These are phyloP conservation scores for Alca torda DNA, from an alignment of 2,797 vertebrate species.

Conservation along the genomic window DNA sequence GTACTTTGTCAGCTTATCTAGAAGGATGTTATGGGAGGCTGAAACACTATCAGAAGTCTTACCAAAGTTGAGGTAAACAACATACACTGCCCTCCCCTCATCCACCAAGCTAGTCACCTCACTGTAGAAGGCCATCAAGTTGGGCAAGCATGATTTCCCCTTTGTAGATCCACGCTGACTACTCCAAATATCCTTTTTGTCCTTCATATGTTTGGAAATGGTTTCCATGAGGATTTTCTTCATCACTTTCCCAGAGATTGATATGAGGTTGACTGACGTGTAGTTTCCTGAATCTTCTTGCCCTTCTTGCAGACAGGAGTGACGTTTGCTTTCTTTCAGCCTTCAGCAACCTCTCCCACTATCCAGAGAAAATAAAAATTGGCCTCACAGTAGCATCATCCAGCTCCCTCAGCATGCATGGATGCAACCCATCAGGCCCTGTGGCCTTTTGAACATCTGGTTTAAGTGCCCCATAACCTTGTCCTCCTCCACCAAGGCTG, in stretches of 20 bases:
- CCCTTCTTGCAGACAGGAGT: neutral
- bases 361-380: neutral
- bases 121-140: no score
- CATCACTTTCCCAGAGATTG: no score
- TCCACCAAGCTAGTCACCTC: no score
- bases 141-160: no score
- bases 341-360: neutral
- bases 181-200: neutral
- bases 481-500: neutral
- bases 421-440: neutral
- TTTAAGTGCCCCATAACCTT: neutral
- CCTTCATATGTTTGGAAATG: neutral
- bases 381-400: neutral
- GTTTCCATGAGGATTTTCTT: neutral
- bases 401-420: neutral
- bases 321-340: no score
- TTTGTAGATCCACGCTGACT: neutral
- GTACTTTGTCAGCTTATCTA: neutral
- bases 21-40: neutral
- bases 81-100: no score
- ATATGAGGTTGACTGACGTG: neutral
- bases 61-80: neutral
- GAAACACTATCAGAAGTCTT: neutral
- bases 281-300: neutral
- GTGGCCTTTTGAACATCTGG: neutral